Evolutionary conservation across 2,888 invertebrate genomes (phyloP), one percentile per base, ranked within the genome.

Genomic region (Malthinus flaveolus): DNA sequence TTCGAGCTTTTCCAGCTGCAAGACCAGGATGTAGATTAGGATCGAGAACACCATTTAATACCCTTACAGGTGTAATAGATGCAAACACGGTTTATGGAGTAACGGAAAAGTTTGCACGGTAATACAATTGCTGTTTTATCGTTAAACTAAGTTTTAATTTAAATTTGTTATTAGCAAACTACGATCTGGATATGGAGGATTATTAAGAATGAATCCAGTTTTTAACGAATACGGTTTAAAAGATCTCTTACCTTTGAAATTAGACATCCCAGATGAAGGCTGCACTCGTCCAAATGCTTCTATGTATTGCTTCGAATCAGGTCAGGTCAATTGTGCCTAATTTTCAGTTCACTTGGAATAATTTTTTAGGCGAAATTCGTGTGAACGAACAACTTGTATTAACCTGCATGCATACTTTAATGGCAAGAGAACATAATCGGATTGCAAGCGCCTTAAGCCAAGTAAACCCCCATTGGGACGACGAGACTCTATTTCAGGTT

Each of bases 261-360:
- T 93, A 49, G 93, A 94, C 71, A 89, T 93, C 67, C 94, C 95
- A 10, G 95, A 95, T 74, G 94, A 95, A 81, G 95, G 95, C 33
- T 95, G 95, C 78, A 93, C 93, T 1, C 83, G 95, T 56, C 92
- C 93, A 0, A 93, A 94, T 77, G 85, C 88, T 72, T 90, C 92
- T 64, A 92, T 94, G 89, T 94, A 87, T 76, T 95, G 95, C 75
- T 95, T 95, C 73, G 94, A 95, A 84, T 93, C 91, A 66, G 94
- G 93, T 89, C 76, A 78, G 81, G 70, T 39, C 37, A 52, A 9
- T 13, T 36, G 10, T 39, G 36, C 37, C 32, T 32, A 31, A 50
- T 10, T 45, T 36, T 36, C 12, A 13, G 9, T 9, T 3, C 13
- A 34, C 44, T 23, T 52, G 31, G 36, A 45, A 11, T 31, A 35